These are phyloP conservation scores for Sciurus vulgaris DNA, from an alignment of 2,797 vertebrate species.

Conservation along the genomic window DNA sequence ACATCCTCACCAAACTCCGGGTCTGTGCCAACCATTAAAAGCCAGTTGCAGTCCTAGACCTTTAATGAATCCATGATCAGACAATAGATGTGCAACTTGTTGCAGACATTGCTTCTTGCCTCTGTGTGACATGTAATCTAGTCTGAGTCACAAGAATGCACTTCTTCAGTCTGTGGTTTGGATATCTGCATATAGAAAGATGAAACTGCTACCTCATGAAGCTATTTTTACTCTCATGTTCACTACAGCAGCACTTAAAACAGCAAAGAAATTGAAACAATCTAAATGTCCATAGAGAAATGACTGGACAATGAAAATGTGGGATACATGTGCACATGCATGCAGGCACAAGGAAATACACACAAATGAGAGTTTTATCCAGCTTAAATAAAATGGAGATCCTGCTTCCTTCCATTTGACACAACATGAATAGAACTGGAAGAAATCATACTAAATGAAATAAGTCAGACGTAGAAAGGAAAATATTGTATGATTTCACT, in stretches of 20 bases:
- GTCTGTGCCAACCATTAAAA: background rate
- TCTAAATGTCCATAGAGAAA: too few relatives aligned
- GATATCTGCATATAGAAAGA: background rate
- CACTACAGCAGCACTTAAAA: background rate
- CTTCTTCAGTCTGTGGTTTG: background rate
- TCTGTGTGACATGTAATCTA: background rate
- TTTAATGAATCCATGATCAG: background rate
- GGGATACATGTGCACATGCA: background rate
- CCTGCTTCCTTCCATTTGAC: background rate
- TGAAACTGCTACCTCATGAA: too few relatives aligned
- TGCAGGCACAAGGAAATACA: too few relatives aligned
- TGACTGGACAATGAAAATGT: background rate
- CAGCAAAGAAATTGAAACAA: background rate
- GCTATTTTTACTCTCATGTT: background rate
- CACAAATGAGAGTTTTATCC: background rate
- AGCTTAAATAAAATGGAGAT: background rate
- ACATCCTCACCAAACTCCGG: accelerated
- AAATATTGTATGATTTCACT: background rate
- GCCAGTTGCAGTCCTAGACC: background rate
- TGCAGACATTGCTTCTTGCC: background rate
- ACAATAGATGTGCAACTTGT: background rate
- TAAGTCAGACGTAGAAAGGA: background rate
- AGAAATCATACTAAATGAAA: background rate
- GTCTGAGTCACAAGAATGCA: background rate
- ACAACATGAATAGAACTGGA: background rate